A percentile compares a stretch with the other conserved stretches of the same genome.
These are phyloP conservation scores for Clarias batrachus DNA, from an alignment of 2,113 vertebrate species.

Conservation along the genomic window DNA sequence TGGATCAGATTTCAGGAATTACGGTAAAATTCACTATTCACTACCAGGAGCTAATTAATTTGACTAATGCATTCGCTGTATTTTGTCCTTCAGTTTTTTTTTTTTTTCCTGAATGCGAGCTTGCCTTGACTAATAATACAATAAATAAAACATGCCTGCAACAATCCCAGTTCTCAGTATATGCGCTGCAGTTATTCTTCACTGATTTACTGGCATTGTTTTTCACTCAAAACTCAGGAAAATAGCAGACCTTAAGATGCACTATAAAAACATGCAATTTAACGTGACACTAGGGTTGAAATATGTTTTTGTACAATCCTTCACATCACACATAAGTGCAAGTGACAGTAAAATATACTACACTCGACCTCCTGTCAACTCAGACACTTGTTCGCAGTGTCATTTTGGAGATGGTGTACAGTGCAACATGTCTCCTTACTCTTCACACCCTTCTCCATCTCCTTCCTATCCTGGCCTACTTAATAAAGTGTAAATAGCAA, in stretches of 20 bases:
- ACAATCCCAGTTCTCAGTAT: not conserved
- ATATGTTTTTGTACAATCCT: constrained; percentile 16
- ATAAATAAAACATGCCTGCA: constrained; percentile 2
- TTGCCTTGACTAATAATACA: not conserved
- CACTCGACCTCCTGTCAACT: constrained; percentile 27
- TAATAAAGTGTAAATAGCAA: constrained; percentile 57
- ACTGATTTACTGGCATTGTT: constrained; percentile 1
- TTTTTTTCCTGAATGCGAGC: not conserved
- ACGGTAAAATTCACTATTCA: not conserved
- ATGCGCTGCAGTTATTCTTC: not conserved
- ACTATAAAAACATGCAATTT: not conserved
- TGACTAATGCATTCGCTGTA: not conserved
- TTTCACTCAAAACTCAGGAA: not conserved
- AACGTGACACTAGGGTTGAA: not conserved
- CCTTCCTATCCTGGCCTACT: constrained; percentile 58
- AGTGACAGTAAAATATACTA: constrained; percentile 8
- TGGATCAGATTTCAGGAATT: not conserved
- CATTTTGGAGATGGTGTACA: constrained; percentile 44
- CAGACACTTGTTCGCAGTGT: not conserved
- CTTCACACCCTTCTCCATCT: constrained; percentile 41
- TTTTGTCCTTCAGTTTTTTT: not conserved
- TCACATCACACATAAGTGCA: constrained; percentile 17
- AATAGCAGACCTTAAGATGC: not conserved
- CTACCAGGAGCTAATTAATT: not conserved
- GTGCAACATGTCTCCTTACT: constrained; percentile 65